Percentiles rank a stretch among this genome's conserved stretches.
Conservation (phyloP, 2,113 vertebrate species). For the Pithys albifrons region DNA sequence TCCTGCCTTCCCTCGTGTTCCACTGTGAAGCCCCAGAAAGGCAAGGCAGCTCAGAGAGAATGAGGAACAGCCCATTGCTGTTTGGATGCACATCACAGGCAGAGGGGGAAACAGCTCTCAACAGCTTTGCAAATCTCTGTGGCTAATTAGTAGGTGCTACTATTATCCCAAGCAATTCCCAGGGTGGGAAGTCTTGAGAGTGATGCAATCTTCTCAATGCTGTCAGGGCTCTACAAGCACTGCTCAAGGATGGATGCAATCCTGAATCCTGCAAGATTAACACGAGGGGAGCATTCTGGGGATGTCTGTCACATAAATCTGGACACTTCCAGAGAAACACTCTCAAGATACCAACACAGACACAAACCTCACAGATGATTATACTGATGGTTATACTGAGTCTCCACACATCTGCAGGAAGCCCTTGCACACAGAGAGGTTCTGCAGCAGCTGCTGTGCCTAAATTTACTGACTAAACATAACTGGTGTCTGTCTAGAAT, state of each 20-base stretch:
- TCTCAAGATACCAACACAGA: background rate
- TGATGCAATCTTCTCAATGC: background rate
- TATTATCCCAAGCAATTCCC: background rate
- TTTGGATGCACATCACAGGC: slow-evolving; percentile 1
- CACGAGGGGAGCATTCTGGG: background rate
- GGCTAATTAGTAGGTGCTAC: background rate
- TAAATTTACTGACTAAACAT: background rate
- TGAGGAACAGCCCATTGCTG: background rate
- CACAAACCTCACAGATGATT: background rate
- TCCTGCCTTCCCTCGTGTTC: background rate
- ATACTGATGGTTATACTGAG: background rate
- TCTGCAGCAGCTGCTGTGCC: background rate
- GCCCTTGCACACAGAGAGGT: background rate
- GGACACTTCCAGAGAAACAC: background rate
- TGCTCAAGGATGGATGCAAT: background rate
- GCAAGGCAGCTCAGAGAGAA: background rate
- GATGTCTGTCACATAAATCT: background rate
- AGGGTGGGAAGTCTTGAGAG: background rate
- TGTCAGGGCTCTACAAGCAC: background rate
- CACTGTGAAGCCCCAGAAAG: background rate
- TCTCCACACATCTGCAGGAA: background rate
- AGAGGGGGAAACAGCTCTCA: background rate
- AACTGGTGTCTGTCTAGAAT: background rate
- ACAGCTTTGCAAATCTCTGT: background rate
- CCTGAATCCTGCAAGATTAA: background rate